These are phyloP conservation scores for Euthynnus affinis DNA, from an alignment of 2,797 vertebrate genomes.

Conservation along the genomic window DNA sequence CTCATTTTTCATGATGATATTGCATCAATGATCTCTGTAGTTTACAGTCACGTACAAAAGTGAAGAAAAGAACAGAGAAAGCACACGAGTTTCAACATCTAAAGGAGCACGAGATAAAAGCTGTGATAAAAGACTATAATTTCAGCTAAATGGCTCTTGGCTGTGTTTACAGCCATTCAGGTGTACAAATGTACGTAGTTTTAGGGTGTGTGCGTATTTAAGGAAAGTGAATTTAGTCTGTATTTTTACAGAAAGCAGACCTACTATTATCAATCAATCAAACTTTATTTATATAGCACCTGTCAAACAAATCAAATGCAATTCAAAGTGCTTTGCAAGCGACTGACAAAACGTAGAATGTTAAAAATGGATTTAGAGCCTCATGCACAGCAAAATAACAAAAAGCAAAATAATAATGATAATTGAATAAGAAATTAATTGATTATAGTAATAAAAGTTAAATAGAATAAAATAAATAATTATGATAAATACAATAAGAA, in stretches of 20 bases:
- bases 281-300: too few species aligned
- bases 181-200: conserved; percentile 71
- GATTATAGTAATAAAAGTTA: too few species aligned
- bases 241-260: conserved; percentile 82
- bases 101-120: conserved; percentile 72
- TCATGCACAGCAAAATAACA: too few species aligned
- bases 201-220: conserved; percentile 78
- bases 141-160: conserved; percentile 73
- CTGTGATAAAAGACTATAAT: conserved; percentile 80
- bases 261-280: conserved; percentile 72
- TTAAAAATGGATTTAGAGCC: too few species aligned
- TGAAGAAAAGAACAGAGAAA: conserved; percentile 11
- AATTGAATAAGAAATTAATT: too few species aligned
- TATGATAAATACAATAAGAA: too few species aligned
- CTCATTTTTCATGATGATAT: conserved; percentile 40
- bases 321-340: too few species aligned
- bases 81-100: conserved; percentile 59
- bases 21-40: conserved; percentile 6
- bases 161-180: conserved; percentile 63
- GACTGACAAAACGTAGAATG: too few species aligned
- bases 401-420: too few species aligned
- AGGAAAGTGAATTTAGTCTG: conserved; percentile 79
- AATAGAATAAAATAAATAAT: too few species aligned
- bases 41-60: conserved; percentile 33
- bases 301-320: too few species aligned